A percentile compares a stretch with the other conserved stretches of the same genome.
Evolutionary conservation across 1,140 invertebrate genomes (phyloP).

Genomic region (Anastrepha obliqua): DNA sequence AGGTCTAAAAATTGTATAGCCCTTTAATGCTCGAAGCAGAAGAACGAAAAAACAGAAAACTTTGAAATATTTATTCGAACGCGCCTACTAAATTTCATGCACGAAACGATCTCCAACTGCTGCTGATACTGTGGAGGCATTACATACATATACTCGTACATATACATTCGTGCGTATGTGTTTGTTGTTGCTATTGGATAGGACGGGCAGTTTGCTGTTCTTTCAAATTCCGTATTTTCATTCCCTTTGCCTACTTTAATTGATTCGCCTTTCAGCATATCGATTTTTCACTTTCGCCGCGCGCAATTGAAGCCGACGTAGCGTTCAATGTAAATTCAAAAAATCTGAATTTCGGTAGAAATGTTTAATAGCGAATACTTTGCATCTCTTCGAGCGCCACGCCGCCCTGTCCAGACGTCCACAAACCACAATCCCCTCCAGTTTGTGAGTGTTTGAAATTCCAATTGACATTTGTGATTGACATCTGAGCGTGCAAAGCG

Average conservation of each 20-base stretch:
- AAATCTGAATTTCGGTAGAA: background rate
- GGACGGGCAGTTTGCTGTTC: background rate
- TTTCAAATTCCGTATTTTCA: background rate
- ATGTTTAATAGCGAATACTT: background rate
- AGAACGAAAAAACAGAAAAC: background rate
- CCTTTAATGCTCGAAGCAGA: background rate
- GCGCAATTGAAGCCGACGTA: background rate
- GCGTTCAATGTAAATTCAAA: background rate
- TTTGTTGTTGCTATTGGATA: background rate
- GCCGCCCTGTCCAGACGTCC: background rate
- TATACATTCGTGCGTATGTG: background rate
- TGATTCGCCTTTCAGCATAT: conserved; percentile 34
- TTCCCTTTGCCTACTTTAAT: conserved; percentile 32
- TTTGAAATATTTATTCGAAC: background rate
- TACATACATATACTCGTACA: background rate
- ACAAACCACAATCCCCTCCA: background rate
- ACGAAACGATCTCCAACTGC: background rate
- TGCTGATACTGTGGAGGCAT: conserved; percentile 7
- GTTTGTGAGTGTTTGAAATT: conserved; percentile 21
- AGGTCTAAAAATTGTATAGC: conserved; percentile 4
- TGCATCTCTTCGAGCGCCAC: background rate
- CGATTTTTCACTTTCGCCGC: conserved; percentile 18
- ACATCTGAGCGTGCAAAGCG: conserved; percentile 31
- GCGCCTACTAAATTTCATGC: background rate
- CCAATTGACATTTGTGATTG: conserved; percentile 53